Conservation (phyloP, 2,113 vertebrate genomes). For the Suricata suricatta region DNA sequence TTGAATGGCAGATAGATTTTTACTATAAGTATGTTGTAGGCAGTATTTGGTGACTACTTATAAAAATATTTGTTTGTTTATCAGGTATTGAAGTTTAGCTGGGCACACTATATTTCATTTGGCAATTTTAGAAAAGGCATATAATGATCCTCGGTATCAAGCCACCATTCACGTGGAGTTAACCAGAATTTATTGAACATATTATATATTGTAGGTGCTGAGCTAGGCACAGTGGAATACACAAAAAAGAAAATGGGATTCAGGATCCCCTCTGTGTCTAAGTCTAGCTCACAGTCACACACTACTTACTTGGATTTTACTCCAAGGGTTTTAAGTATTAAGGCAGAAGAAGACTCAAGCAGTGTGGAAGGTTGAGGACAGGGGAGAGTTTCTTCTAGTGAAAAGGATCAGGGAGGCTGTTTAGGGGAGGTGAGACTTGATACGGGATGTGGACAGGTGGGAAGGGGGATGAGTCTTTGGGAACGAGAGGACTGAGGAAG, state of each 20-base stretch:
- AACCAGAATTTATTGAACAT: not conserved
- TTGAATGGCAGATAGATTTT: not conserved
- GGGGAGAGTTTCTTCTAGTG: not conserved
- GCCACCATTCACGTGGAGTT: not conserved
- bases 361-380: not conserved
- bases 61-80: not conserved
- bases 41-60: not conserved
- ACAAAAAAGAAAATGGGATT: not conserved
- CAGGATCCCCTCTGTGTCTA: not conserved
- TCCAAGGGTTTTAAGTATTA: not conserved
- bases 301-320: not conserved
- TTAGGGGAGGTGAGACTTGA: not conserved
- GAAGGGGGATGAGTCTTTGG: not conserved
- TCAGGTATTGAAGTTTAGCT: not conserved
- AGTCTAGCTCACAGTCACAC: not conserved
- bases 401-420: not conserved
- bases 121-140: not conserved
- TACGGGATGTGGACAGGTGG: too few relatives aligned
- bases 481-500: not conserved
- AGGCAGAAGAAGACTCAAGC: not conserved
- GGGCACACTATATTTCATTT: not conserved
- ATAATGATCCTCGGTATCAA: not conserved
- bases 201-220: not conserved
- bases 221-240: not conserved
- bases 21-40: not conserved